Evolutionary conservation across 2,888 invertebrate genomes (phyloP), one percentile per base, ranked within the genome.

Genomic region (Dendrolimus houi): DNA sequence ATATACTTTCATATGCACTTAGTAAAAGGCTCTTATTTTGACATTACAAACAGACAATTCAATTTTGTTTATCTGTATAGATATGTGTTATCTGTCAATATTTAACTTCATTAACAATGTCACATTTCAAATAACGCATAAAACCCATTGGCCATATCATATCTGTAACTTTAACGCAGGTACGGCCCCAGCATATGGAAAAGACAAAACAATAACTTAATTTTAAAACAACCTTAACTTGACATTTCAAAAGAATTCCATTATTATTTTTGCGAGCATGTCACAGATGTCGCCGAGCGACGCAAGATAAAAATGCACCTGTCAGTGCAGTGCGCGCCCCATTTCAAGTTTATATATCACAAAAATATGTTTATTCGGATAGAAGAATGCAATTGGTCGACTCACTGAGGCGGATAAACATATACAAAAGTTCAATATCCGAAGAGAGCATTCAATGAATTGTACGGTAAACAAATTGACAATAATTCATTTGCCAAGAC

Each of bases 371-470:
- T 62, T 61, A 57, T 64, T 56, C 55, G 9, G 41, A 54, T 56
- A 63, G 55, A 60, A 65, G 58, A n/a, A 59, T 67, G 60, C 65
- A 62, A 57, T 58, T 62, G 65, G 57, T 56, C 53, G 41, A 13
- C 52, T 10, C 41, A 42, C 10, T 57, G 9, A 47, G 47, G 9
- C 47, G 47, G 9, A 12, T 47, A 47, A 47, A 47, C 47, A 47
- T 47, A 47, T 47, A 47, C 47, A 47, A 47, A 47, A 47, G 47
- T 47, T 47, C 9, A 47, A 12, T 47, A 47, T 6, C 47, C 9
- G 47, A 47, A 47, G 12, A 47, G 47, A 47, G 9, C 47, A 9
- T 47, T 47, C 47, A 47, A 12, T 29, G 29, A 29, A 29, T 29
- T 29, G 1, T 29, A 29, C 29, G 29, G 6, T 29, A 29, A 29